A percentile compares a stretch with the other conserved stretches of the same genome.
phyloP scores from a whole-genome alignment of 2,797 vertebrate genomes.

The Lepus townsendii region DNA sequence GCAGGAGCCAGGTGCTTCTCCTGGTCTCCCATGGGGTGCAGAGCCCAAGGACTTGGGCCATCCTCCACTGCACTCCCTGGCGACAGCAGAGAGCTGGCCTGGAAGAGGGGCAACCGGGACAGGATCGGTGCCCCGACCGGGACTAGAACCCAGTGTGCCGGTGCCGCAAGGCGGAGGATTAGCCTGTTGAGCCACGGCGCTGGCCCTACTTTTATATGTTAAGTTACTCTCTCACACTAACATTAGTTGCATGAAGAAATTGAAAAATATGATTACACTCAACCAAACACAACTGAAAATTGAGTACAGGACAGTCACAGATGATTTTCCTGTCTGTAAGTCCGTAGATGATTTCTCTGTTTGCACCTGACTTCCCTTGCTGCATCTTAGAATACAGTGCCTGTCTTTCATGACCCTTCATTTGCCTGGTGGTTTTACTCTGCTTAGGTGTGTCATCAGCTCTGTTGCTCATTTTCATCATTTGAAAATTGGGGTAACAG shows the following conservation, averaged over 20 bases:
- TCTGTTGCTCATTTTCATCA: conserved; percentile 13
- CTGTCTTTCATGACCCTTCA: conserved; percentile 32
- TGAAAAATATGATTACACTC: background rate
- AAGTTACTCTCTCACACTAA: background rate
- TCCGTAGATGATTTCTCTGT: conserved; percentile 15
- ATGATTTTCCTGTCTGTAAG: conserved; percentile 28
- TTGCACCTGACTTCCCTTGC: background rate
- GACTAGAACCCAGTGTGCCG: too few species aligned
- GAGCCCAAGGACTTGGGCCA: too few species aligned
- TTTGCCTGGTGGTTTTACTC: conserved; percentile 29
- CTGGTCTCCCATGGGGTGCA: too few species aligned
- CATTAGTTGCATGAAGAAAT: background rate
- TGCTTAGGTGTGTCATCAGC: conserved; percentile 1
- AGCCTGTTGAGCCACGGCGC: too few species aligned
- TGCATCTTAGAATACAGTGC: conserved; percentile 35
- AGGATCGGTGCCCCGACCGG: too few species aligned
- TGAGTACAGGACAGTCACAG: conserved; percentile 21
- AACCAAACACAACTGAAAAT: background rate
- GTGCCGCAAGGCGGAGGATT: too few species aligned
- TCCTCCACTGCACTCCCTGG: too few species aligned
- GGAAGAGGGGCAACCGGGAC: too few species aligned
- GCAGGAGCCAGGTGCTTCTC: too few species aligned
- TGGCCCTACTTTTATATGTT: conserved; percentile 11
- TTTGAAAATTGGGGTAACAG: conserved; percentile 31
- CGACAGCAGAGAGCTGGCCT: too few species aligned